These are phyloP conservation scores for Chascanopsetta lugubris DNA, from an alignment of 2,113 vertebrate genomes.

Conservation along the genomic window DNA sequence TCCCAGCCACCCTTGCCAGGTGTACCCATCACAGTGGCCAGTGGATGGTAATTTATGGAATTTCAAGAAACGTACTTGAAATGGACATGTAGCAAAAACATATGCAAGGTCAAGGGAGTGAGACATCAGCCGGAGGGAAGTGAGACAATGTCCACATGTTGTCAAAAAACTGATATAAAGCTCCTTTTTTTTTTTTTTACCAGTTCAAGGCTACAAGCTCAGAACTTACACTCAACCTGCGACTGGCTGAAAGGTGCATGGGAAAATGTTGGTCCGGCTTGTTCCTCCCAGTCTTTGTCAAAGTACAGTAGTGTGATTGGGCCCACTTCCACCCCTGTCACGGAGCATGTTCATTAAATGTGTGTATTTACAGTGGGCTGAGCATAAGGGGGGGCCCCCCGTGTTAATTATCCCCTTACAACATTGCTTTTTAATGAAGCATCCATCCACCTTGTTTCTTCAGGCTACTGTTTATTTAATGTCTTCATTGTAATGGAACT, in stretches of 20 bases:
- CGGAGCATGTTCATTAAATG: conserved; percentile 66
- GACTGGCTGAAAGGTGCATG: neutral
- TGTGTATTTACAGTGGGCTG: conserved; percentile 75
- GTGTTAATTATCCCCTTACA: conserved; percentile 73
- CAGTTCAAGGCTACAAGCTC: neutral
- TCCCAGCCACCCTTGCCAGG: too few species aligned
- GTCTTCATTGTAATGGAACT: conserved; percentile 89
- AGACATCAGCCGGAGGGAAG: neutral
- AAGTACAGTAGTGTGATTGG: conserved; percentile 36
- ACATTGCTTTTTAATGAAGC: conserved; percentile 86
- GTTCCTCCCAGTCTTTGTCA: neutral
- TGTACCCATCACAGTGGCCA: too few species aligned
- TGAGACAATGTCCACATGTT: conserved; percentile 23
- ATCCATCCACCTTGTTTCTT: conserved; percentile 85
- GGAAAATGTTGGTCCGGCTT: neutral
- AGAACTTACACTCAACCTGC: neutral
- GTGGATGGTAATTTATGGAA: neutral
- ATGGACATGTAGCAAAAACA: conserved; percentile 10
- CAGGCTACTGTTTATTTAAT: conserved; percentile 88
- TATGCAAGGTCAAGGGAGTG: conserved; percentile 46
- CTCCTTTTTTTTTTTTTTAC: neutral
- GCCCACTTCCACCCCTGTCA: conserved; percentile 45
- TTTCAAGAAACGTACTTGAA: neutral
- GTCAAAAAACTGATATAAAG: conserved; percentile 8
- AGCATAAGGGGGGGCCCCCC: conserved; percentile 50